Conservation (phyloP, 1,140 invertebrate species). For the Megathymus violae region DNA sequence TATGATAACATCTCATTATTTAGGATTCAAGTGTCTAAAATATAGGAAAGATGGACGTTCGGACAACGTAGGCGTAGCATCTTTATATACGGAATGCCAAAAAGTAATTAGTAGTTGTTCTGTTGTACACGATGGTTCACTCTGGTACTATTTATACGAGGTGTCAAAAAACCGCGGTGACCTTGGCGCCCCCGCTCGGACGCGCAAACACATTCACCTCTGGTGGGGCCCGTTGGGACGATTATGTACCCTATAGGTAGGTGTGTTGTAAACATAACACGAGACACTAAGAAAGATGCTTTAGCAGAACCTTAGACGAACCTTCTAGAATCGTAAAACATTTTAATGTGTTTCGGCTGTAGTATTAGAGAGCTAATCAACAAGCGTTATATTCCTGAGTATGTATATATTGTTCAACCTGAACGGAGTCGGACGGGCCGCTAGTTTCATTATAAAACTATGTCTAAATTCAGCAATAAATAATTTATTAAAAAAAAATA, state of each 20-base stretch:
- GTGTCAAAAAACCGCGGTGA: constrained; percentile 81
- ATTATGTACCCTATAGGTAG: constrained; percentile 58
- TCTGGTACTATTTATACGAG: constrained; percentile 71
- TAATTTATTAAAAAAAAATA: too few relatives aligned
- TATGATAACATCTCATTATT: too few relatives aligned
- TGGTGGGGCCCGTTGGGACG: constrained; percentile 69
- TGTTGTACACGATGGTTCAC: constrained; percentile 47
- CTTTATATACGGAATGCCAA: constrained; percentile 44
- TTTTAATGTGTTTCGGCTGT: too few relatives aligned
- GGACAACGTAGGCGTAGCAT: too few relatives aligned
- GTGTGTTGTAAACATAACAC: constrained; percentile 23
- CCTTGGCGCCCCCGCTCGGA: constrained; percentile 79
- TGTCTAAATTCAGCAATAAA: too few relatives aligned
- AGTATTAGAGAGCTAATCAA: too few relatives aligned
- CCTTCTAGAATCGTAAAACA: constrained; percentile 3
- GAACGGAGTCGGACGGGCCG: too few relatives aligned
- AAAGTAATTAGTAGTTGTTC: constrained; percentile 46
- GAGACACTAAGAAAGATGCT: constrained; percentile 2
- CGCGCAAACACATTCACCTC: constrained; percentile 77
- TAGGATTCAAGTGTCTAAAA: too few relatives aligned
- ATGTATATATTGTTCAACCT: too few relatives aligned
- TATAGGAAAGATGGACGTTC: too few relatives aligned
- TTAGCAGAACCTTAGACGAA: constrained; percentile 12
- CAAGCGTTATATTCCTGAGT: too few relatives aligned
- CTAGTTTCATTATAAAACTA: too few relatives aligned